Evolutionary conservation across 2,888 invertebrate genomes (phyloP).

Genomic region (Meloe dianella): DNA sequence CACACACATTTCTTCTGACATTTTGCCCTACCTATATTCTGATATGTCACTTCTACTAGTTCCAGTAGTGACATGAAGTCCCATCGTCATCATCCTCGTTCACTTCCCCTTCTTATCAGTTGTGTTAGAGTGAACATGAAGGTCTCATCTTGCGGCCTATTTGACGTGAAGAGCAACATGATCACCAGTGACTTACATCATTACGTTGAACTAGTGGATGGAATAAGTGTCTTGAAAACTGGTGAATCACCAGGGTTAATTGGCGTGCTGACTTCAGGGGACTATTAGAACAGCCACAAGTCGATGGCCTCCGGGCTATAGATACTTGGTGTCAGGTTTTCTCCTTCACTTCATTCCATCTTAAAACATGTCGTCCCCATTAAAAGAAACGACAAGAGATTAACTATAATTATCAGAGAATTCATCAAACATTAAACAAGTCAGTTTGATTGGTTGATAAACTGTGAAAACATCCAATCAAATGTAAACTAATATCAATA

Average conservation of each 20-base stretch:
- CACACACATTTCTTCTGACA: conserved; percentile 17
- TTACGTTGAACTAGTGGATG: conserved; percentile 28
- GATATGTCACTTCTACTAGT: neutral
- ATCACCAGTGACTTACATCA: conserved; percentile 33
- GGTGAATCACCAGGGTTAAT: conserved; percentile 17
- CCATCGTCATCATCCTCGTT: conserved; percentile 1
- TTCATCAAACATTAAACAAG: neutral
- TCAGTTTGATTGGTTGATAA: conserved; percentile 1
- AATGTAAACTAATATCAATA: conserved; percentile 1
- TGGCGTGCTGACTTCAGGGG: conserved; percentile 3
- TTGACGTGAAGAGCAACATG: conserved; percentile 31
- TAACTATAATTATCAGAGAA: neutral
- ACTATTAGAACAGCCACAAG: conserved; percentile 4
- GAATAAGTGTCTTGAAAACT: conserved; percentile 30
- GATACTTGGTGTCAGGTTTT: neutral
- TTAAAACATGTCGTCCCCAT: neutral
- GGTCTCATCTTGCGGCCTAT: conserved; percentile 22
- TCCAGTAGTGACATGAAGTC: neutral
- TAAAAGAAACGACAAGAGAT: neutral
- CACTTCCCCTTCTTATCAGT: conserved; percentile 14
- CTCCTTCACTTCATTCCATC: neutral
- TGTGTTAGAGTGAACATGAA: neutral
- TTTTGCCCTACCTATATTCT: conserved; percentile 2
- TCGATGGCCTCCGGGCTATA: neutral
- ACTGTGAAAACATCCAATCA: neutral